Evolutionary conservation across 2,888 invertebrate genomes (phyloP).

Genomic region (Harpalus rubripes): DNA sequence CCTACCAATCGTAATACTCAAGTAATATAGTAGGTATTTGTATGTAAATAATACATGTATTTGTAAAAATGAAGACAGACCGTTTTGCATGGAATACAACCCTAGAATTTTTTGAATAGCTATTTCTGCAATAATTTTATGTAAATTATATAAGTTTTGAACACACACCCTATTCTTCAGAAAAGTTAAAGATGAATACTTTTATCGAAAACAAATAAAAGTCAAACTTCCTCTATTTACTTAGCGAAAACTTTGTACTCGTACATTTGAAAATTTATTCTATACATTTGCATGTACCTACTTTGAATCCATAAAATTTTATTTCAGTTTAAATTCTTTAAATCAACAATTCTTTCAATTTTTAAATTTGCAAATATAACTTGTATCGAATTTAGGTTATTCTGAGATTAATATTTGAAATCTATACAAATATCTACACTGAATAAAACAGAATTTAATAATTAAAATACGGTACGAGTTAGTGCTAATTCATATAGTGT

Average conservation of each 20-base stretch:
- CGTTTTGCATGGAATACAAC: too few species aligned
- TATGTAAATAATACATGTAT: too few species aligned
- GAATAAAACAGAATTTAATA: not conserved
- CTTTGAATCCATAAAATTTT: conserved; percentile 2
- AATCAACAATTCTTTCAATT: not conserved
- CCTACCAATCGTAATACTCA: too few species aligned
- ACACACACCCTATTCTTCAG: not conserved
- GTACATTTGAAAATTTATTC: not conserved
- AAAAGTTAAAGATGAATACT: not conserved
- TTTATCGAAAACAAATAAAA: not conserved
- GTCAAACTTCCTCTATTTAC: not conserved
- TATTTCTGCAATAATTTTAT: not conserved
- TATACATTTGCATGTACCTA: conserved; percentile 9
- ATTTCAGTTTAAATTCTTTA: not conserved
- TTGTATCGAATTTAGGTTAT: not conserved
- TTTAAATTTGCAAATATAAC: not conserved
- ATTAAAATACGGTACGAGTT: not conserved
- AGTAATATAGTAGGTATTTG: too few species aligned
- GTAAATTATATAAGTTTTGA: too few species aligned
- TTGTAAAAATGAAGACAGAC: too few species aligned
- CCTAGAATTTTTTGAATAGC: too few species aligned
- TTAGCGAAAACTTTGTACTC: not conserved
- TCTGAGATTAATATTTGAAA: not conserved
- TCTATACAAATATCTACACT: not conserved
- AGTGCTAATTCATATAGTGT: not conserved